A percentile compares a stretch with the other conserved stretches of the same genome.
phyloP scores from a whole-genome alignment of 2,888 invertebrate genomes.

The Agrochola litura region DNA sequence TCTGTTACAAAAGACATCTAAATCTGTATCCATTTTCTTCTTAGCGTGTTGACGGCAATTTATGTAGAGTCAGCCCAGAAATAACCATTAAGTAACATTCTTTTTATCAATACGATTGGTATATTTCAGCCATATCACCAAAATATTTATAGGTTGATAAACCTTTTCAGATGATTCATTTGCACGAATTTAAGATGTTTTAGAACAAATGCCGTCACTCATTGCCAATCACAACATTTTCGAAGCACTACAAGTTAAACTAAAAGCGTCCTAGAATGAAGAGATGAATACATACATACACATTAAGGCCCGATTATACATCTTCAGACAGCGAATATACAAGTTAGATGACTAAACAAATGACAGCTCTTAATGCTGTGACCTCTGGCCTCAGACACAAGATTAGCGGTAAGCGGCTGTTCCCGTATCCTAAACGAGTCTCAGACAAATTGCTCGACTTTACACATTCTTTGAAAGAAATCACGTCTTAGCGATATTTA shows the following conservation, averaged over 20 bases:
- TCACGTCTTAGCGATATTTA: constrained; percentile 6
- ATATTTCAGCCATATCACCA: constrained; percentile 31
- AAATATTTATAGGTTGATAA: constrained; percentile 29
- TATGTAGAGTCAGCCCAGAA: no score
- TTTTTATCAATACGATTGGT: constrained; percentile 21
- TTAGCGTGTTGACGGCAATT: no score
- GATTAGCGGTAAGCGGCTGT: constrained; percentile 49
- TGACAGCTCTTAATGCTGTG: constrained; percentile 50
- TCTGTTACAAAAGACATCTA: background rate
- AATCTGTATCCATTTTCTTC: constrained; percentile 11
- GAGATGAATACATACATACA: background rate
- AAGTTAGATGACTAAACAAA: constrained; percentile 44
- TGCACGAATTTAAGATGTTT: background rate
- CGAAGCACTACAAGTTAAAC: background rate
- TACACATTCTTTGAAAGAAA: constrained; percentile 9
- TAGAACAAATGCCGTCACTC: background rate
- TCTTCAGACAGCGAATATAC: constrained; percentile 32
- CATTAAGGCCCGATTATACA: background rate
- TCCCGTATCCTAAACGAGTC: constrained; percentile 35
- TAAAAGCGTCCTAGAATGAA: background rate
- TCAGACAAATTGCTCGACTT: constrained; percentile 38
- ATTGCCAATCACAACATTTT: background rate
- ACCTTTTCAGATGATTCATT: constrained; percentile 26
- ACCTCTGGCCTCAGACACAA: constrained; percentile 52
- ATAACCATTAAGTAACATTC: no score